A percentile compares a stretch with the other conserved stretches of the same genome.
Conservation (phyloP, 2,888 invertebrate species). For the Molorchus minor region DNA sequence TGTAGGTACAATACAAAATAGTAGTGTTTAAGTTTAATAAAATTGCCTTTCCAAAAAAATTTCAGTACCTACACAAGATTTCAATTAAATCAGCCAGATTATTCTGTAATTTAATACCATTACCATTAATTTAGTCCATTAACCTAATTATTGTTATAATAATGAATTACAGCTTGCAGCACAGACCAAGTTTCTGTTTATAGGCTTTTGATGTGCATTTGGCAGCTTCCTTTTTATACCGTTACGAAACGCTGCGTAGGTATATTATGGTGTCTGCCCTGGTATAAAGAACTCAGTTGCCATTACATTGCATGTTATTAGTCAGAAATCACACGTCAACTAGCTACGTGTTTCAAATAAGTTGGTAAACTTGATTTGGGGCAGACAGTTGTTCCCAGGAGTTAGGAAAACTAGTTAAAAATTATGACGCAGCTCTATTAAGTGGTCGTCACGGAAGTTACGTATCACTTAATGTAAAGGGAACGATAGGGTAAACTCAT, state of each 20-base stretch:
- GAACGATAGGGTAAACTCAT: too few species aligned
- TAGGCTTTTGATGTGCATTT: background rate
- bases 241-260: background rate
- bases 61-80: too few species aligned
- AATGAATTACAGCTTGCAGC: too few species aligned
- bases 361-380: slow-evolving; percentile 34
- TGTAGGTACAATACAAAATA: too few species aligned
- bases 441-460: slow-evolving; percentile 1
- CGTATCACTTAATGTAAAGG: background rate
- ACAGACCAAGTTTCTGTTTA: background rate
- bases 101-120: too few species aligned
- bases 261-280: slow-evolving; percentile 3
- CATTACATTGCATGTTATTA: slow-evolving; percentile 30
- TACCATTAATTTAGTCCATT: too few species aligned
- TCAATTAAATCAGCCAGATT: too few species aligned
- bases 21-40: too few species aligned
- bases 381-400: slow-evolving; percentile 12
- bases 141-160: too few species aligned
- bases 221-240: slow-evolving; percentile 2
- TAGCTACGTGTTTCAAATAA: slow-evolving; percentile 28
- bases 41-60: too few species aligned
- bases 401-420: slow-evolving; percentile 11
- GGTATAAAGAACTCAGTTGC: slow-evolving; percentile 31
- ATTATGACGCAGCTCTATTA: slow-evolving; percentile 10
- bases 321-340: slow-evolving; percentile 31